Evolutionary conservation across 2,113 vertebrate genomes (phyloP).

Genomic region (Cariama cristata): DNA sequence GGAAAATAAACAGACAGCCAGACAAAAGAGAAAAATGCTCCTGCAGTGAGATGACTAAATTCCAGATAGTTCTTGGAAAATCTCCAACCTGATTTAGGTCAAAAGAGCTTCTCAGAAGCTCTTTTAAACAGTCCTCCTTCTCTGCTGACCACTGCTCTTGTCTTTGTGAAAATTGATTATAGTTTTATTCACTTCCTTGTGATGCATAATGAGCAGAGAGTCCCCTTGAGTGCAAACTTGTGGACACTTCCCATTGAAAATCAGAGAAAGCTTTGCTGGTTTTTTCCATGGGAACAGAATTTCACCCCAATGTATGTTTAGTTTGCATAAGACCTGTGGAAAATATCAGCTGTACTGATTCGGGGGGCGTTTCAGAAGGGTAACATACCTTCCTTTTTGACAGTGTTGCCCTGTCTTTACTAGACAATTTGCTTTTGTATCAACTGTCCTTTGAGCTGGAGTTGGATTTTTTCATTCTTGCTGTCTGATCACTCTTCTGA

Average conservation of each 20-base stretch:
- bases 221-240: neutral
- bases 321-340: neutral
- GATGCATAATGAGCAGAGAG: neutral
- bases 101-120: neutral
- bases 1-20: conserved; percentile 18
- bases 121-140: neutral
- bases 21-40: conserved; percentile 8
- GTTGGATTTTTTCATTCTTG: conserved; percentile 1
- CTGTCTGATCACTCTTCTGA: conserved; percentile 23
- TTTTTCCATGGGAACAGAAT: neutral
- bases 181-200: neutral
- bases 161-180: neutral
- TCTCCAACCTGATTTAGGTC: conserved; percentile 1
- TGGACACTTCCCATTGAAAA: neutral
- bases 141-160: neutral
- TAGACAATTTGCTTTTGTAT: neutral
- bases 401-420: neutral
- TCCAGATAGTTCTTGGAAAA: conserved; percentile 31
- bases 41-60: neutral
- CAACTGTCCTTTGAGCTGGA: neutral
- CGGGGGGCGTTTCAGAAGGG: neutral
- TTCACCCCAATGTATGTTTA: neutral
- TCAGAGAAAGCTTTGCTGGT: neutral
- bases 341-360: neutral
- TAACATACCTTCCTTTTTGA: neutral